Conservation (phyloP, 2,888 invertebrate genomes). For the Lacanobia wlatinum region DNA sequence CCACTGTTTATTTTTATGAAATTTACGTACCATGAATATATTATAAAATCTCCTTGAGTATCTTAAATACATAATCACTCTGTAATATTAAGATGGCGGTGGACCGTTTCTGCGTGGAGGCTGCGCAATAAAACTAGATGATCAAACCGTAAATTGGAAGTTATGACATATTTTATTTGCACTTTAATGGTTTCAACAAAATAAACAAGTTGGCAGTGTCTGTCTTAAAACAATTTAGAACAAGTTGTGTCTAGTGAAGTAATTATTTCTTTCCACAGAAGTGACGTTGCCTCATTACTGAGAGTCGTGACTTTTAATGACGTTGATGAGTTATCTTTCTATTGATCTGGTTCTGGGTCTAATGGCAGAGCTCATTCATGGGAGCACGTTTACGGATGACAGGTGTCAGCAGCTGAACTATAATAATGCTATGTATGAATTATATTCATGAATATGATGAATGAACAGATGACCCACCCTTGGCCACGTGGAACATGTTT, state of each 20-base stretch:
- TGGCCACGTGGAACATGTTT: neutral
- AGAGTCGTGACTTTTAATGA: conserved; percentile 36
- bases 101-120: conserved; percentile 3
- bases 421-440: conserved; percentile 6
- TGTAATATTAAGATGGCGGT: conserved; percentile 28
- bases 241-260: conserved; percentile 20
- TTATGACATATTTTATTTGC: conserved; percentile 64
- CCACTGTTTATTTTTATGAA: conserved; percentile 41
- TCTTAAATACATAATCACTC: conserved; percentile 46
- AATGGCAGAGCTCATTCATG: conserved; percentile 20
- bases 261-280: conserved; percentile 13
- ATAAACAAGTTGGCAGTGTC: conserved; percentile 53
- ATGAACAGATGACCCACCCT: neutral
- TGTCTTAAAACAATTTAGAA: conserved; percentile 46
- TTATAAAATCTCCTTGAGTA: conserved; percentile 27
- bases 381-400: neutral
- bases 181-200: conserved; percentile 57
- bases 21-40: conserved; percentile 39
- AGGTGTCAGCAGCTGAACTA: neutral
- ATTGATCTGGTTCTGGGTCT: conserved; percentile 31
- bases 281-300: conserved; percentile 19
- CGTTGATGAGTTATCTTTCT: conserved; percentile 30
- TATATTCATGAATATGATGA: conserved; percentile 12
- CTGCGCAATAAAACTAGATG: conserved; percentile 54
- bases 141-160: conserved; percentile 59